Percentiles rank a stretch among this genome's conserved stretches.
These are phyloP conservation scores for Turritopsis rubra DNA, from an alignment of 30 jellyfish, hydroid and myxozoan genomes.

Conservation along the genomic window DNA sequence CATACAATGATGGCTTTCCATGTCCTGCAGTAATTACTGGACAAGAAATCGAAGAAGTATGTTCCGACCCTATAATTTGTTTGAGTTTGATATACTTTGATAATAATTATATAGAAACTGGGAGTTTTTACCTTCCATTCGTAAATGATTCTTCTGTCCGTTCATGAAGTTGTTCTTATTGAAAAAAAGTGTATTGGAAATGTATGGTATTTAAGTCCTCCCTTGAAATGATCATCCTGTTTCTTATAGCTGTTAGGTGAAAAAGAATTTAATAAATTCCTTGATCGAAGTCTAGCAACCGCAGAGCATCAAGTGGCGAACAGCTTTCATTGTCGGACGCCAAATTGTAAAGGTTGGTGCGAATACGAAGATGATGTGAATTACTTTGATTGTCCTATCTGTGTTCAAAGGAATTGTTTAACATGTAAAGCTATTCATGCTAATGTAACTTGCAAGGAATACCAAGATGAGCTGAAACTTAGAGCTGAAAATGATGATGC, in stretches of 20 bases:
- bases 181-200: too few relatives aligned
- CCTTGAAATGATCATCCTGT: neutral
- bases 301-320: conserved; percentile 61
- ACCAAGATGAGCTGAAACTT: conserved; percentile 74
- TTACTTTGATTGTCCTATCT: conserved; percentile 47
- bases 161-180: neutral
- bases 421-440: conserved; percentile 80
- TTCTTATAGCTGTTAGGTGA: conserved; percentile 42
- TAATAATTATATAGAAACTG: too few relatives aligned
- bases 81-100: too few relatives aligned
- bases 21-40: conserved; percentile 73
- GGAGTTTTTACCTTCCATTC: too few relatives aligned
- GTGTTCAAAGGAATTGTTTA: conserved; percentile 54
- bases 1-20: conserved; percentile 50
- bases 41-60: conserved; percentile 79
- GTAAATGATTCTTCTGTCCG: neutral
- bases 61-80: neutral
- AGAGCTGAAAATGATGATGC: conserved; percentile 67
- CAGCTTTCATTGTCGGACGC: conserved; percentile 71
- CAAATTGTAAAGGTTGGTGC: conserved; percentile 77
- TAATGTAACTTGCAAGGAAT: conserved; percentile 64
- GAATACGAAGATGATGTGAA: conserved; percentile 79
- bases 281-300: conserved; percentile 47
- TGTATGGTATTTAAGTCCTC: too few relatives aligned
- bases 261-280: conserved; percentile 43